Conservation (phyloP, 2,888 invertebrate genomes). For the Catocala fraxini region DNA sequence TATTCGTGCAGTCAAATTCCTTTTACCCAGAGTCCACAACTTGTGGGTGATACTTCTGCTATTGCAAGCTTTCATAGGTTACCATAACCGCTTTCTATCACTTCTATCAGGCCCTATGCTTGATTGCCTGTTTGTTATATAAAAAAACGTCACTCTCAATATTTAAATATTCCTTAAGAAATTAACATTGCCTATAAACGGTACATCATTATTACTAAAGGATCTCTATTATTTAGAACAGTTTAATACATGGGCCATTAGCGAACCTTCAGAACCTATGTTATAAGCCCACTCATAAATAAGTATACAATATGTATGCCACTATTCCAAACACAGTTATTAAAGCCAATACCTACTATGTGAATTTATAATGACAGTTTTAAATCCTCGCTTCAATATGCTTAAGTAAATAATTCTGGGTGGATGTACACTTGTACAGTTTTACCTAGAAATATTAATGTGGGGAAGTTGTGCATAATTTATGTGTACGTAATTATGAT, state of each 20-base stretch:
- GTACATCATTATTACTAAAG: not conserved
- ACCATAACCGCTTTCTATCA: no score
- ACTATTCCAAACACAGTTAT: slow-evolving; percentile 29
- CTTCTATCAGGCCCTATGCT: no score
- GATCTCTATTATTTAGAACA: not conserved
- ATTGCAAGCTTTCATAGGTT: no score
- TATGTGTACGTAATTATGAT: slow-evolving; percentile 17
- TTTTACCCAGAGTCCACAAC: no score
- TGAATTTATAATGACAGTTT: slow-evolving; percentile 54
- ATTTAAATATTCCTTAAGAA: not conserved
- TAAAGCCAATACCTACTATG: slow-evolving; percentile 35
- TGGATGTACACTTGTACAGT: slow-evolving; percentile 32
- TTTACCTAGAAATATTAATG: slow-evolving; percentile 53
- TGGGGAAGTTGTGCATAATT: slow-evolving; percentile 43
- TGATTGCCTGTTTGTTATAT: no score
- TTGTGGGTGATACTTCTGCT: no score
- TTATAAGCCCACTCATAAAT: slow-evolving; percentile 40
- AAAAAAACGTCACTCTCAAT: no score
- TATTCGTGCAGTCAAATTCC: no score
- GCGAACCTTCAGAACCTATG: slow-evolving; percentile 21
- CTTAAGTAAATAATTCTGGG: slow-evolving; percentile 49
- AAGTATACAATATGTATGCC: slow-evolving; percentile 32
- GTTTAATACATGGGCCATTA: slow-evolving; percentile 12
- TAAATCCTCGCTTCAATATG: slow-evolving; percentile 46
- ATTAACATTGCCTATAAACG: not conserved